A percentile compares a stretch with the other conserved stretches of the same genome.
phyloP scores from a whole-genome alignment of 2,888 invertebrate genomes.

The Stictocephala bisonia region DNA sequence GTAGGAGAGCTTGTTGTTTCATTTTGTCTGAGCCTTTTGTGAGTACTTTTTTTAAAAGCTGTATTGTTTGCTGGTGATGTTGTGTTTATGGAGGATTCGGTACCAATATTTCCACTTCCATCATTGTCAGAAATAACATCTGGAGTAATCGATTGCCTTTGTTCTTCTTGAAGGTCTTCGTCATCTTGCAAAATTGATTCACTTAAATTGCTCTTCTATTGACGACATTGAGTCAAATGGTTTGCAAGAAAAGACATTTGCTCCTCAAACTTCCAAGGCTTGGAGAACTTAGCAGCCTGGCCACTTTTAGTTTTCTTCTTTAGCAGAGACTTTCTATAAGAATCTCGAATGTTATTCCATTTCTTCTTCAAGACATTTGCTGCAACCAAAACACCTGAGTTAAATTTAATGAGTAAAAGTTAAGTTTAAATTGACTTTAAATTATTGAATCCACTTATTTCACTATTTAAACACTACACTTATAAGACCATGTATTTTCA shows the following conservation, averaged over 20 bases:
- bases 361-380: not conserved
- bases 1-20: too few relatives aligned
- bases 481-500: not conserved
- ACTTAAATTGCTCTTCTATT: not conserved
- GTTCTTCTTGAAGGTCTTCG: too few relatives aligned
- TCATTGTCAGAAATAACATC: too few relatives aligned
- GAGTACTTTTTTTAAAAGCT: too few relatives aligned
- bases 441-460: not conserved
- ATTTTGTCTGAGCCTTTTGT: too few relatives aligned
- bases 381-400: not conserved
- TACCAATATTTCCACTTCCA: too few relatives aligned
- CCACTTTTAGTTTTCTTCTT: conserved; percentile 28
- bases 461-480: not conserved
- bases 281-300: not conserved
- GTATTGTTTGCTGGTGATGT: too few relatives aligned
- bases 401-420: conserved; percentile 8
- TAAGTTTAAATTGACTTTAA: not conserved
- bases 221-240: conserved; percentile 1
- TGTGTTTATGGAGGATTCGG: too few relatives aligned
- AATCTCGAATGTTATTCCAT: conserved; percentile 24
- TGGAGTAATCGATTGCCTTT: too few relatives aligned
- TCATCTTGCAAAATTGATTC: too few relatives aligned
- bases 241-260: conserved; percentile 26
- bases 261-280: conserved; percentile 21
- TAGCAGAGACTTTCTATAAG: conserved; percentile 6